Evolutionary conservation across 2,797 vertebrate species (phyloP), one percentile per base, ranked within the genome.

Genomic region (Rhabdophis nuchalis): DNA sequence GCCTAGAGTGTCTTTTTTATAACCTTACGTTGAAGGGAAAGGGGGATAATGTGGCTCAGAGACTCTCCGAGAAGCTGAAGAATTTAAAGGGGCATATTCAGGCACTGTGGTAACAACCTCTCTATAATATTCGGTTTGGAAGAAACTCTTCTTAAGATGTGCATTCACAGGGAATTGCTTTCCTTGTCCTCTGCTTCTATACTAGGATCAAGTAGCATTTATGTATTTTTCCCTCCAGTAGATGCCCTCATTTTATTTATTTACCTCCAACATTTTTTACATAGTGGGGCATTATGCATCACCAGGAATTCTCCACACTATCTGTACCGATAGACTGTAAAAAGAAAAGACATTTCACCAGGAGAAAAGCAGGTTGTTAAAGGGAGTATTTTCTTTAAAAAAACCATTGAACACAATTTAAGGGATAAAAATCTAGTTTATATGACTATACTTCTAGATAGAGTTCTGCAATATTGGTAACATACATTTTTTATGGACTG

Each of bases 401-500:
- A 57, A 57, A 6, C 7, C 56, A 57, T 57, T 20, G 18, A 57
- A 7, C 18, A 1, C 56, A 23, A 57, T 57, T 57, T 57, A 57
- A 57, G 56, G 56, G 56, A 57, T 57, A 57, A 57, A 57, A 57
- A 57, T 57, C 56, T 57, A 57, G 56, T 57, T 57, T 23, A 57
- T 57, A 57, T 20, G 56, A 57, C 4, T 57, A 57, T 18, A 57
- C 18, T 23, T 20, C 56, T 23, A 57, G 56, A 57, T 6, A 23
- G 85, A 89, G 95, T 93, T 92, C 89, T 56, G 53, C 92, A 92
- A 94, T 95, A 96, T 96, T 0, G 0, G 90, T 90, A 91, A 95
- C 91, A 96, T 96, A 90, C 95, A 97, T 92, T 12, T 94, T 97
- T 97, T 96, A 97, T 92, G 88, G 92, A 88, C 92, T 94, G 91